Base-by-base conservation (phyloP, 2,113 vertebrate species). In the Chascanopsetta lugubris region DNA sequence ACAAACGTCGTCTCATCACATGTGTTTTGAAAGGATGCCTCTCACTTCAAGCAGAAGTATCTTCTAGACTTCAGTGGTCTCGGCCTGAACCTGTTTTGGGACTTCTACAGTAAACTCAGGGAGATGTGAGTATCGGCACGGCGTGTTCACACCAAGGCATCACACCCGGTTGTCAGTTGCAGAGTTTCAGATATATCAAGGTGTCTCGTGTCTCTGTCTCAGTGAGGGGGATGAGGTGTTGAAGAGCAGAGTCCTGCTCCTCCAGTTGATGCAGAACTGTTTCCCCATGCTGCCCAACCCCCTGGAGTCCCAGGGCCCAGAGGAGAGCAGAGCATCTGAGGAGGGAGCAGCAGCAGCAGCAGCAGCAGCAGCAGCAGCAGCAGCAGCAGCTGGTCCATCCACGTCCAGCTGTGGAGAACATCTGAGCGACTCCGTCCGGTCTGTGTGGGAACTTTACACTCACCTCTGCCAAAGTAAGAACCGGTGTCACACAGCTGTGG, bases 221-320 rank as follows among this genome's bases (percentile, higher is more conserved):
- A 99, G 97, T 69, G 91, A 89, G 0, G 94, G 93, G 45, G 94
- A 95, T 50, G 95, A 98, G 80, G 94, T 94, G 26, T 36, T 95
- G 72, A 94, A 91, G 75, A 95, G 95, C 61, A 91, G 95, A 57
- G 93, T 95, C 0, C 82, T 97, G 72, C 90, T 99, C 1, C 88
- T 99, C 55, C 94, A 94, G 87, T 90, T 99, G 57, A 95, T 99
- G 46, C 97, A 96, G 90, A 98, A 95, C 90, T 99, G 96, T 66
- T 97, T 96, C 79, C 88, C 92, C 0, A 92, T 93, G 27, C 89
- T 99, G 51, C 92, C 92, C 63, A 84, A 82, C 63, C 91, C 93
- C 1, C 75, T 69, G 51, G 90, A 92, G 49, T 56, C 84, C 43
- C 43, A 40, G 25, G 63, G 78, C 46, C 6, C 75, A 15, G 80